Evolutionary conservation across 2,113 vertebrate species (phyloP).

Genomic region (Antigone vipio): DNA sequence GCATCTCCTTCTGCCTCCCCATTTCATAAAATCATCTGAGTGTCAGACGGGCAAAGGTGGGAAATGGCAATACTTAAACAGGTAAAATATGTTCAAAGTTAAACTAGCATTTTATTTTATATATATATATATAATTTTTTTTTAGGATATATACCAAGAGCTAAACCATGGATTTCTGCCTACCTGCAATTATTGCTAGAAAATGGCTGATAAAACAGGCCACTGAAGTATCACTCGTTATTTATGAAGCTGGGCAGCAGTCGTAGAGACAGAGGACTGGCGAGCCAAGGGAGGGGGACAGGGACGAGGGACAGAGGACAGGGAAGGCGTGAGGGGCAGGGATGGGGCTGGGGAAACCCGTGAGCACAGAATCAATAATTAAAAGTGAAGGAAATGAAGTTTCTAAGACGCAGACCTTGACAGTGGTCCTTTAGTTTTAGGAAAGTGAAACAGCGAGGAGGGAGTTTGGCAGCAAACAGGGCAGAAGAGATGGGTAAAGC

Average conservation of each 20-base stretch:
- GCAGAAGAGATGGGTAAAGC: not conserved
- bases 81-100: not conserved
- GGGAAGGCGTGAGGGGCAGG: not conserved
- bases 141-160: not conserved
- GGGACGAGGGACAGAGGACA: not conserved
- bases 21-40: not conserved
- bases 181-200: not conserved
- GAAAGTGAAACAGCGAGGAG: not conserved
- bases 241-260: not conserved
- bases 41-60: accelerated
- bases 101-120: not conserved
- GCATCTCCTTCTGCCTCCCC: not conserved
- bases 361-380: not conserved
- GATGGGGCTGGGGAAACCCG: not conserved
- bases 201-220: not conserved
- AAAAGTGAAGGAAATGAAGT: not conserved
- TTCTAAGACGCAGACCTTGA: not conserved
- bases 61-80: not conserved
- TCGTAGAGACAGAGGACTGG: not conserved
- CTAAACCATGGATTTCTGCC: not conserved
- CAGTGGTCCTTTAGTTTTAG: not conserved
- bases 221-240: not conserved
- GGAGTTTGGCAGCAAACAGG: not conserved
- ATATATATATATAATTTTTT: too few relatives aligned
- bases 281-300: not conserved